phyloP scores from a whole-genome alignment of 1,140 invertebrate genomes.

The Phocides pigmalion region DNA sequence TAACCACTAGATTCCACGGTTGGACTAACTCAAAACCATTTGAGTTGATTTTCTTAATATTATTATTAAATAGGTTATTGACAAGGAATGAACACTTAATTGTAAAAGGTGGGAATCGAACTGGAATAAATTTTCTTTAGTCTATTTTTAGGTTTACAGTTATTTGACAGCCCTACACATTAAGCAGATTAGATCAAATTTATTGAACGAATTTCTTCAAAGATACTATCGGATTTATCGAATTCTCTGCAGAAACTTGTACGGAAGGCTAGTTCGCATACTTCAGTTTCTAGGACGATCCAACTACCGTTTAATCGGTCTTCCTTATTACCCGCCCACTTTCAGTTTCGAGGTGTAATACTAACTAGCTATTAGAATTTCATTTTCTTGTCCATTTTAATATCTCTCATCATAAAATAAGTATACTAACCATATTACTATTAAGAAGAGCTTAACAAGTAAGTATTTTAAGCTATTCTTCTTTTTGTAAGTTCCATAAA shows the following conservation, averaged over 20 bases:
- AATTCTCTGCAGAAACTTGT: conserved; percentile 26
- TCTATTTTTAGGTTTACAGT: conserved; percentile 6
- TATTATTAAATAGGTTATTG: no score
- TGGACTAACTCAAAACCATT: no score
- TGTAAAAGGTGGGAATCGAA: conserved; percentile 38
- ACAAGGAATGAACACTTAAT: conserved; percentile 1
- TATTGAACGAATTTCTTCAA: conserved; percentile 46
- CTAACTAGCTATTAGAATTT: neutral
- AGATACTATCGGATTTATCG: conserved; percentile 44
- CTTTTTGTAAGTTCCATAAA: no score
- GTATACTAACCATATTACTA: no score
- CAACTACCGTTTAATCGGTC: conserved; percentile 50
- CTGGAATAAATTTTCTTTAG: conserved; percentile 2
- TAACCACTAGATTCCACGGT: no score
- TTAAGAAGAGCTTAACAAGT: no score
- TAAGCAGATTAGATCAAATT: conserved; percentile 40
- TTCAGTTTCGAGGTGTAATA: conserved; percentile 47
- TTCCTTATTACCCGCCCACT: conserved; percentile 60
- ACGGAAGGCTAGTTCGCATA: conserved; percentile 33
- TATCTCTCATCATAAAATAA: no score
- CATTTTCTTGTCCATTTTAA: neutral
- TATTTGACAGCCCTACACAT: conserved; percentile 17
- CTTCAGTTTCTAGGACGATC: conserved; percentile 35
- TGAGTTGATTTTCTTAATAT: no score
- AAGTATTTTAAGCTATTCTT: no score